Percentiles rank a stretch among this genome's conserved stretches.
Conservation (phyloP, 2,888 invertebrate species). For the Schizotus pectinicornis region DNA sequence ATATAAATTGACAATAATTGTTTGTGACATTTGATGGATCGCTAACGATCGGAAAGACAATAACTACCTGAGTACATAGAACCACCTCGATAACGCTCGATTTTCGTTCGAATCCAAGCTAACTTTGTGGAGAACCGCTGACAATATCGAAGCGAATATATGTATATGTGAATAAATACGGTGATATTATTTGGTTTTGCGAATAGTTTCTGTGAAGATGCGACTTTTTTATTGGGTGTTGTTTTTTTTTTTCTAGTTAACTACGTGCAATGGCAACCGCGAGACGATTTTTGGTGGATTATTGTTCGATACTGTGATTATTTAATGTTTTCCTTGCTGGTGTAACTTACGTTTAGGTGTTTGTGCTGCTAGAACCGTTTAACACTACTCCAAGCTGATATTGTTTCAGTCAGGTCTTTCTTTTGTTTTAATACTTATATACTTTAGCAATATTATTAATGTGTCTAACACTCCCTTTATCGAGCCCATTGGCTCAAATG, state of each 20-base stretch:
- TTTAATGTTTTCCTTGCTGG: not conserved
- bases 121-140: slow-evolving; percentile 2
- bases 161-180: no score
- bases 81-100: no score
- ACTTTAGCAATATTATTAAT: slow-evolving; percentile 11
- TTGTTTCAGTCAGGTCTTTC: slow-evolving; percentile 6
- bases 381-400: no score
- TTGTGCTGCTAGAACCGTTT: no score
- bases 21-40: not conserved
- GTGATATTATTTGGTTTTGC: no score
- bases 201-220: no score
- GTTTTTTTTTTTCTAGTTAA: no score
- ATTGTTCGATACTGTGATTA: not conserved
- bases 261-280: no score
- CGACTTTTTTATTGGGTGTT: no score
- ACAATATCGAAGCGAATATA: no score
- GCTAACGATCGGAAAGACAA: not conserved
- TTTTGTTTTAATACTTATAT: slow-evolving; percentile 8
- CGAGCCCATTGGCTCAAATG: slow-evolving; percentile 10
- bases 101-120: not conserved
- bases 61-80: not conserved
- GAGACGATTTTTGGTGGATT: no score
- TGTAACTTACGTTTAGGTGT: no score
- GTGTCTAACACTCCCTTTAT: slow-evolving; percentile 5
- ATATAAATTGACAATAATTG: slow-evolving; percentile 3